A percentile compares a stretch with the other conserved stretches of the same genome.
These are phyloP conservation scores for Perognathus longimembris DNA, from an alignment of 2,113 vertebrate species.

Conservation along the genomic window DNA sequence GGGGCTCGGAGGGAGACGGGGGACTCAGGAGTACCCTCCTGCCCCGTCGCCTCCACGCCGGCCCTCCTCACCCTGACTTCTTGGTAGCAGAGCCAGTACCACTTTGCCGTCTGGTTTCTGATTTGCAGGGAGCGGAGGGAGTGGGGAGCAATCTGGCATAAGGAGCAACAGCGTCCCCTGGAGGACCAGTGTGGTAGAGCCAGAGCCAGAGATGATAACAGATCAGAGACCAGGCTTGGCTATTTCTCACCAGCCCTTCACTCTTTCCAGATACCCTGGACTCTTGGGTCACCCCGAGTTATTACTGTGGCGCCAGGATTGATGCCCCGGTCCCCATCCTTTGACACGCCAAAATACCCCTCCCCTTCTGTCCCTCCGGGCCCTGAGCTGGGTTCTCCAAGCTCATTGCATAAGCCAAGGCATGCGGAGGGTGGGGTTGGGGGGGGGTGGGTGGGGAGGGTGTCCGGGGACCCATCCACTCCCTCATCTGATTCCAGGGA, in stretches of 20 bases:
- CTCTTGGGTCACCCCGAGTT: not conserved
- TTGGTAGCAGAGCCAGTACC: not conserved
- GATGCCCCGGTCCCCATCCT: not conserved
- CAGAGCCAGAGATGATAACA: not conserved
- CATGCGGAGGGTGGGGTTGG: not conserved
- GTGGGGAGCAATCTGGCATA: not conserved
- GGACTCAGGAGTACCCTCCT: not conserved
- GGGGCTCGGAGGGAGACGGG: not conserved
- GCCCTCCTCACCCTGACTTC: slow-evolving; percentile 12
- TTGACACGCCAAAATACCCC: not conserved
- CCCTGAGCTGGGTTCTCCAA: not conserved
- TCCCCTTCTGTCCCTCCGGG: too few relatives aligned
- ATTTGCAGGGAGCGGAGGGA: not conserved
- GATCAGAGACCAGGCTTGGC: too few relatives aligned
- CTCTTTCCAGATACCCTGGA: not conserved
- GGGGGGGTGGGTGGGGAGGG: not conserved
- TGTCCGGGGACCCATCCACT: rapidly evolving
- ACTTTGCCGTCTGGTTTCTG: not conserved
- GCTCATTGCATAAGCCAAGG: not conserved
- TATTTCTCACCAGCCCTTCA: not conserved
- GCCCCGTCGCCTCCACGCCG: too few relatives aligned
- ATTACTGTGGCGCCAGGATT: not conserved
- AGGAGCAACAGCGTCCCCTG: not conserved
- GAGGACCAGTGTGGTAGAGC: not conserved
- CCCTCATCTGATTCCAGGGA: not conserved